Evolutionary conservation across 2,113 vertebrate genomes (phyloP).

Genomic region (Agapornis roseicollis): DNA sequence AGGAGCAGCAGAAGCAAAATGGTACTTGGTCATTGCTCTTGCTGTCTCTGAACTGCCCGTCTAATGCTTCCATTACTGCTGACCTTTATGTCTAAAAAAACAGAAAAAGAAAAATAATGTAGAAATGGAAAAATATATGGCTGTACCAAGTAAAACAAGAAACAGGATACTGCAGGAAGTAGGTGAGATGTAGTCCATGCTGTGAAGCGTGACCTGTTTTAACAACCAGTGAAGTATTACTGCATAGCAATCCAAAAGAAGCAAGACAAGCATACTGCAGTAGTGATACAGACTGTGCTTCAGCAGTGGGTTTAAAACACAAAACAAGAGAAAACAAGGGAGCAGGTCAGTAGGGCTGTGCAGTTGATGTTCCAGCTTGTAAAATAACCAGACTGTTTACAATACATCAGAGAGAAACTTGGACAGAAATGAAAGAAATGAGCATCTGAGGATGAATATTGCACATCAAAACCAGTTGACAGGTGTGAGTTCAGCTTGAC

Average conservation of each 20-base stretch:
- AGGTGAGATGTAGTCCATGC: background rate
- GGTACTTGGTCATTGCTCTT: background rate
- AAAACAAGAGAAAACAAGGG: fast-evolving
- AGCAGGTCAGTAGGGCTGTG: background rate
- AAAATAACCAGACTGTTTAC: background rate
- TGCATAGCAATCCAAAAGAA: background rate
- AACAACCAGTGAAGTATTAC: background rate
- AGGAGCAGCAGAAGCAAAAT: background rate
- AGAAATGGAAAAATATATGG: background rate
- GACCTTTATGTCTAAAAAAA: background rate
- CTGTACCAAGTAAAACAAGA: background rate
- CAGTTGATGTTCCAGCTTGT: background rate
- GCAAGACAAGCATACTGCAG: background rate
- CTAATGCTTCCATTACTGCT: background rate
- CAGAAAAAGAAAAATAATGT: background rate
- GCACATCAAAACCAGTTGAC: background rate
- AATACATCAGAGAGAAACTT: background rate
- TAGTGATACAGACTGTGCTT: background rate
- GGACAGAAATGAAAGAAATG: background rate
- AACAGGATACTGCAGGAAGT: background rate
- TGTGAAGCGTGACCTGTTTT: background rate
- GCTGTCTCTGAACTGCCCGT: background rate
- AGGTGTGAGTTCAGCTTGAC: background rate
- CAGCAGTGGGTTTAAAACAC: background rate
- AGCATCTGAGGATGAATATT: background rate